Percentiles rank a stretch among this genome's conserved stretches.
phyloP scores from a whole-genome alignment of 2,113 vertebrate genomes.

The Saccopteryx leptura region DNA sequence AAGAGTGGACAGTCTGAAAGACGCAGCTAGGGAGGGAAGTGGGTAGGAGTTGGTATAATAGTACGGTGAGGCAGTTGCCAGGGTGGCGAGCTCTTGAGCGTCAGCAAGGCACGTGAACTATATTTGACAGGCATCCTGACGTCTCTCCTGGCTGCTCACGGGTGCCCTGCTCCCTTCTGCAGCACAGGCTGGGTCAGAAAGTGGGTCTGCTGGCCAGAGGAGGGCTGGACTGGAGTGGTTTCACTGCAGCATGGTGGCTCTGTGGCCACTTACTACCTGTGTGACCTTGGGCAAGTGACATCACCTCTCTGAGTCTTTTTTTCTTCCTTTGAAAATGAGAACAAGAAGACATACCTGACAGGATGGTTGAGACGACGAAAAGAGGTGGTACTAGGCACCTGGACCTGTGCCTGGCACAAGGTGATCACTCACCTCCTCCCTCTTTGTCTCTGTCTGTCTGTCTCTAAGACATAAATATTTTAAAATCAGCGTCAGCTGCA shows the following conservation, averaged over 20 bases:
- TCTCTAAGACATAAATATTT: neutral
- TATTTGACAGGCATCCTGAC: neutral
- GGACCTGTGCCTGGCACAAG: neutral
- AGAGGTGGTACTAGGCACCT: neutral
- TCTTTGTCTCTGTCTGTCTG: neutral
- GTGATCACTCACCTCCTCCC: fast-evolving
- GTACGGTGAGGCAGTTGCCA: fast-evolving
- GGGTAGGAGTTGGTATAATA: fast-evolving
- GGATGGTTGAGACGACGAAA: neutral
- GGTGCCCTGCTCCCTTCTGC: neutral
- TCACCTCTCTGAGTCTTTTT: neutral
- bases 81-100: fast-evolving
- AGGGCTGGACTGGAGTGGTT: neutral
- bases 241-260: neutral
- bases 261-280: neutral
- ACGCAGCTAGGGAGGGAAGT: neutral
- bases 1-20: neutral
- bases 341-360: neutral
- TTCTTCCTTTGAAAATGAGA: neutral
- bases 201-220: neutral
- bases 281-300: neutral
- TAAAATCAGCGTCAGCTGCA: neutral
- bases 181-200: neutral
- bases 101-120: fast-evolving
- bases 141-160: neutral